These are phyloP conservation scores for Microplitis demolitor DNA, from an alignment of 1,140 invertebrate species.

Conservation along the genomic window DNA sequence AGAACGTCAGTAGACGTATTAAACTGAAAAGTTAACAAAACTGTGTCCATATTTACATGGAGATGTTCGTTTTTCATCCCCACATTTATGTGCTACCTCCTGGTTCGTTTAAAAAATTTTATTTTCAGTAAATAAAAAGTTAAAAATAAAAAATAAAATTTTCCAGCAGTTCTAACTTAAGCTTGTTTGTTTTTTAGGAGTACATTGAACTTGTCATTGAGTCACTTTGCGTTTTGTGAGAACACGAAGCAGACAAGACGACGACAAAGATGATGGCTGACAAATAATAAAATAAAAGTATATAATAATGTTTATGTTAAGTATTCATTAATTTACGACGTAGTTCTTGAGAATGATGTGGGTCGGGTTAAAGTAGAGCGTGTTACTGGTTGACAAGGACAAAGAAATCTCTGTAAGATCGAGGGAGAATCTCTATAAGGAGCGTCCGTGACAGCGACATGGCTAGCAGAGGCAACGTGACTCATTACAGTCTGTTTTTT, in stretches of 20 bases:
- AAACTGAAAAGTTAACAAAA: slow-evolving; percentile 12
- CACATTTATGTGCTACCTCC: slow-evolving; percentile 16
- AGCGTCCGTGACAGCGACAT: slow-evolving; percentile 40
- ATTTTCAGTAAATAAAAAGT: background rate
- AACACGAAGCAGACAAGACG: background rate
- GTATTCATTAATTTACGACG: slow-evolving; percentile 8
- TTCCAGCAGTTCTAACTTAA: no score
- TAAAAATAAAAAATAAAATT: no score
- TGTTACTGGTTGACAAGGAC: slow-evolving; percentile 18
- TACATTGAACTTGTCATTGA: background rate
- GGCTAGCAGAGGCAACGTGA: slow-evolving; percentile 27
- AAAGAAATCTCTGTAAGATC: slow-evolving; percentile 23
- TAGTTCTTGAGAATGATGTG: slow-evolving; percentile 6
- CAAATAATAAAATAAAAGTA: no score
- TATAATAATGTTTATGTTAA: background rate
- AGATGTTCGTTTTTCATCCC: slow-evolving; percentile 24
- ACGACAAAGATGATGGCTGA: no score
- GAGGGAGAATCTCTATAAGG: slow-evolving; percentile 43
- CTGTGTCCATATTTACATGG: slow-evolving; percentile 41
- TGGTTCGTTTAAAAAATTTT: background rate
- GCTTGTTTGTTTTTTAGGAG: background rate
- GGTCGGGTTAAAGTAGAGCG: slow-evolving; percentile 14
- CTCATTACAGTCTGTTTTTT: slow-evolving; percentile 43
- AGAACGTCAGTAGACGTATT: slow-evolving; percentile 26
- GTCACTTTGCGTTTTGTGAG: background rate